Conservation (phyloP, 2,888 invertebrate species). For the Barypeithes pellucidus region DNA sequence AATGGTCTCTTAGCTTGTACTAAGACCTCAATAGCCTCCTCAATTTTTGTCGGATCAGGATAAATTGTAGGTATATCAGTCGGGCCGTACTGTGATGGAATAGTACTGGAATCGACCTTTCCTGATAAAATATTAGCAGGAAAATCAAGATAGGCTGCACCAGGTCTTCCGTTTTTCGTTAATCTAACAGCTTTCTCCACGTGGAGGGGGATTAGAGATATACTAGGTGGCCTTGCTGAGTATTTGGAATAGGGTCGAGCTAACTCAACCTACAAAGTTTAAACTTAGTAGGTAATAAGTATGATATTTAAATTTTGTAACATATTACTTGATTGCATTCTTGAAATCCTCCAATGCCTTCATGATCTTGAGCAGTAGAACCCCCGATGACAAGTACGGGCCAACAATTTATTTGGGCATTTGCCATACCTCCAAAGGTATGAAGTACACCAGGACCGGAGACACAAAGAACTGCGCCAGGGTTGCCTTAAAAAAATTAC, state of each 20-base stretch:
- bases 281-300: background rate
- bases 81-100: constrained; percentile 71
- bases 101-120: constrained; percentile 58
- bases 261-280: constrained; percentile 78
- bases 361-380: constrained; percentile 92
- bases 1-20: constrained; percentile 85
- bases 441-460: constrained; percentile 97
- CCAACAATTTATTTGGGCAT: constrained; percentile 97
- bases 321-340: constrained; percentile 62
- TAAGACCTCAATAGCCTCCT: constrained; percentile 79
- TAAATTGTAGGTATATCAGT: constrained; percentile 79
- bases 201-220: constrained; percentile 88
- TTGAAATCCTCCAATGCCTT: constrained; percentile 97
- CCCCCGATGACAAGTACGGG: constrained; percentile 95
- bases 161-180: constrained; percentile 90
- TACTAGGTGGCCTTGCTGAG: constrained; percentile 88
- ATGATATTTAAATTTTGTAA: no score
- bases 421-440: constrained; percentile 95
- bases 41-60: constrained; percentile 79
- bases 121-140: constrained; percentile 85
- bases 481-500: constrained; percentile 74
- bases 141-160: constrained; percentile 92
- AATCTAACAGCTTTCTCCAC: constrained; percentile 93
- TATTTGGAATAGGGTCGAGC: constrained; percentile 94
- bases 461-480: constrained; percentile 92